Percentiles rank a stretch among this genome's conserved stretches.
These are phyloP conservation scores for Norana najaformis DNA, from an alignment of 2,888 invertebrate species.

Conservation along the genomic window DNA sequence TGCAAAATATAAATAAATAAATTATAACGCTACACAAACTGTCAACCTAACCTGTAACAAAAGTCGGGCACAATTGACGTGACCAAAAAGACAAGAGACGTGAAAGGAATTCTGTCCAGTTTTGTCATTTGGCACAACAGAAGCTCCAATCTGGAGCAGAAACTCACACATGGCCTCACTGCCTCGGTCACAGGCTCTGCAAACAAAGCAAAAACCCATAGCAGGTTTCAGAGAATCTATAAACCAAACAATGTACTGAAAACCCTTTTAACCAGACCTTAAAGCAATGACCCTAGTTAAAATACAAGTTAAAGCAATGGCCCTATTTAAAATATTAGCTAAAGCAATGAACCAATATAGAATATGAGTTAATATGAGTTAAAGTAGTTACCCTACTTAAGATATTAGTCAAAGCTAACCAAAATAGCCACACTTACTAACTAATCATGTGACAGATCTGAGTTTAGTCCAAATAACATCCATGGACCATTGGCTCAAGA, in stretches of 20 bases:
- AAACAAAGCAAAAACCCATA: neutral
- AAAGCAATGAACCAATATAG: neutral
- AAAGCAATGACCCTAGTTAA: neutral
- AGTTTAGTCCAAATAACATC: neutral
- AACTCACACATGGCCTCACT: slow-evolving; percentile 76
- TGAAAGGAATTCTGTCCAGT: slow-evolving; percentile 91
- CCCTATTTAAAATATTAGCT: neutral
- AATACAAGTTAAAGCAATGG: neutral
- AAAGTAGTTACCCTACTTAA: neutral
- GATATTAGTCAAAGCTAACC: neutral
- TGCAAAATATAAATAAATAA: neutral
- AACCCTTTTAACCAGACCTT: neutral
- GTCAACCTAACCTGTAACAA: slow-evolving; percentile 69
- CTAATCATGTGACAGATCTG: neutral
- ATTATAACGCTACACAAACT: neutral
- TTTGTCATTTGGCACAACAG: slow-evolving; percentile 84
- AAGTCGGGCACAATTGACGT: slow-evolving; percentile 75
- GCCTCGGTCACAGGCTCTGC: slow-evolving; percentile 83
- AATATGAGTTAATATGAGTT: neutral
- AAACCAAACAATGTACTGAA: neutral
- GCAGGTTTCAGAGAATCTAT: neutral
- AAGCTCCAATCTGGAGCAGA: slow-evolving; percentile 80
- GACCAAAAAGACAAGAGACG: slow-evolving; percentile 84
- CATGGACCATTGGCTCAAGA: neutral
- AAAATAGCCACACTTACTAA: too few relatives aligned